These are phyloP conservation scores for Stenolophus ochropezus DNA, from an alignment of 2,888 invertebrate species.

Conservation along the genomic window DNA sequence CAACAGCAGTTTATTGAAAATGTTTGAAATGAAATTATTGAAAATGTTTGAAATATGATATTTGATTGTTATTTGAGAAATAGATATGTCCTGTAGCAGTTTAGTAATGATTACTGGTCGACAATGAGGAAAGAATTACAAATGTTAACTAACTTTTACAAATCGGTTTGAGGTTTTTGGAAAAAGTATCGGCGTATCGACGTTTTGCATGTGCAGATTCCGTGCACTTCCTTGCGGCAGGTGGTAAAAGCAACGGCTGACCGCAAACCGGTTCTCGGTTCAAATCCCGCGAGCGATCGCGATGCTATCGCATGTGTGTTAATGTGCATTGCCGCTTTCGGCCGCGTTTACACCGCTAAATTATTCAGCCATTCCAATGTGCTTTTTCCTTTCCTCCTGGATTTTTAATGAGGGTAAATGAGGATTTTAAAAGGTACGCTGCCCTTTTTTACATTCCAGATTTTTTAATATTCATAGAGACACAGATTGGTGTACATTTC, in stretches of 20 bases:
- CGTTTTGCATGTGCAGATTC: background rate
- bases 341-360: slow-evolving; percentile 26
- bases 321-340: slow-evolving; percentile 8
- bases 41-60: too few relatives aligned
- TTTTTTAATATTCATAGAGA: background rate
- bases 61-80: too few relatives aligned
- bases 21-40: too few relatives aligned
- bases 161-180: too few relatives aligned
- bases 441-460: background rate
- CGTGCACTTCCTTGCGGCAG: background rate
- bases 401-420: background rate
- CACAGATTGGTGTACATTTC: background rate
- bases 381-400: background rate
- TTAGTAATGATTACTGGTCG: too few relatives aligned
- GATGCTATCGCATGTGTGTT: slow-evolving; percentile 23
- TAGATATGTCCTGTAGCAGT: too few relatives aligned
- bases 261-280: slow-evolving; percentile 17
- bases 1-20: too few relatives aligned
- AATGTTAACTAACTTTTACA: too few relatives aligned
- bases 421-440: background rate
- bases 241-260: slow-evolving; percentile 21
- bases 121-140: too few relatives aligned
- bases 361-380: slow-evolving; percentile 7
- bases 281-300: slow-evolving; percentile 5
- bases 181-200: background rate